Percentiles rank a stretch among this genome's conserved stretches.
phyloP scores from a whole-genome alignment of 2,888 invertebrate species.

The Standfussiana lucernea region DNA sequence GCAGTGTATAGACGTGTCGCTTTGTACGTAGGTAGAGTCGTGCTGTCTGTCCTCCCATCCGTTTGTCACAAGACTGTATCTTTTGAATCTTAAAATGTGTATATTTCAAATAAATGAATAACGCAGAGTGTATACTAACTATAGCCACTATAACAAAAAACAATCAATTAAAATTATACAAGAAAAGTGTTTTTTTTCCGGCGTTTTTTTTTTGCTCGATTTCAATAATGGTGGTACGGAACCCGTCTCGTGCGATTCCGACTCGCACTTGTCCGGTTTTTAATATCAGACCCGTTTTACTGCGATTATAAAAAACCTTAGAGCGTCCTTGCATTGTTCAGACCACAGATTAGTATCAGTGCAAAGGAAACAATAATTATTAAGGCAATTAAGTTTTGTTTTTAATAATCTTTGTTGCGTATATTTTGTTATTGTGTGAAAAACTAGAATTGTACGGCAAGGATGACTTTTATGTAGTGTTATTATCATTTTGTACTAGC shows the following conservation, averaged over 20 bases:
- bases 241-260: not conserved
- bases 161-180: not conserved
- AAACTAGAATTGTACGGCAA: not conserved
- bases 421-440: conserved; percentile 40
- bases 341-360: conserved; percentile 64
- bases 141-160: not conserved
- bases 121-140: not conserved
- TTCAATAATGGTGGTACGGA: not conserved
- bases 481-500: not conserved
- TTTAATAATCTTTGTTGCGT: conserved; percentile 26
- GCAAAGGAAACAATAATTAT: conserved; percentile 71
- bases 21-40: too few species aligned
- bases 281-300: conserved; percentile 56
- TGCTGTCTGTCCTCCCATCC: not conserved
- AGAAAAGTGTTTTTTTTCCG: not conserved
- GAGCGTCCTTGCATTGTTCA: conserved; percentile 78
- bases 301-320: conserved; percentile 61
- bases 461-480: not conserved
- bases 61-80: not conserved
- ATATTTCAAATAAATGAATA: not conserved
- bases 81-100: not conserved
- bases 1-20: too few species aligned
- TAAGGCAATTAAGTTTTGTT: conserved; percentile 64
- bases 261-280: not conserved
- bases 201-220: not conserved